Evolutionary conservation across 2,113 vertebrate genomes (phyloP).

Genomic region (Alces alces): DNA sequence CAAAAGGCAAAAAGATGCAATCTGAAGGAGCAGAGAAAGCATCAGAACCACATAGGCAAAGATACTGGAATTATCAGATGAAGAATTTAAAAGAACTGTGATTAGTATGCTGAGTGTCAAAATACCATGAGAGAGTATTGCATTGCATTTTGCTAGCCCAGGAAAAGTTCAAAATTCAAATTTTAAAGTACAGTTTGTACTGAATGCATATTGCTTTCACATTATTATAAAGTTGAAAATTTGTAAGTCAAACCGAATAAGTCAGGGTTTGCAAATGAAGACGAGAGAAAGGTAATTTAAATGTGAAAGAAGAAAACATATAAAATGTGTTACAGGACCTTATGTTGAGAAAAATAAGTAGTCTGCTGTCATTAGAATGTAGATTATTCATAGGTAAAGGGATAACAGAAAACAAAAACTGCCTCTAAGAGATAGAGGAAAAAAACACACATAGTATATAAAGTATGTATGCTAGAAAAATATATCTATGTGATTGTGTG

Average conservation of each 20-base stretch:
- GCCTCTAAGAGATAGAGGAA: not conserved
- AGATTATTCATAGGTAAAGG: not conserved
- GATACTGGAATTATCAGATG: not conserved
- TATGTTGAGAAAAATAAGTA: not conserved
- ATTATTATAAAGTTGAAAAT: not conserved
- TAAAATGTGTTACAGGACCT: not conserved
- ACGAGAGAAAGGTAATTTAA: not conserved
- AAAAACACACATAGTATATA: not conserved
- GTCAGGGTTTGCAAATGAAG: not conserved
- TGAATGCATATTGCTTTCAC: not conserved
- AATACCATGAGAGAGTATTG: not conserved
- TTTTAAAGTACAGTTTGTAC: not conserved
- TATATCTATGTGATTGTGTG: not conserved
- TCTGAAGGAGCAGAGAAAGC: not conserved
- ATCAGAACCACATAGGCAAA: not conserved
- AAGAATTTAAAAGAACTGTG: not conserved
- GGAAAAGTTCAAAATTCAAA: not conserved
- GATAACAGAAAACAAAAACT: not conserved
- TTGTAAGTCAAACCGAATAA: not conserved
- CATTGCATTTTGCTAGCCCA: not conserved
- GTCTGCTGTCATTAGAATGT: not conserved
- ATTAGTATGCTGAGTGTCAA: not conserved
- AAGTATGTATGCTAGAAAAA: not conserved
- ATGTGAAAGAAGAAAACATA: not conserved
- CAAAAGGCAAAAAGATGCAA: not conserved